phyloP scores from a whole-genome alignment of 1,140 invertebrate genomes.

The Watersipora subatra region DNA sequence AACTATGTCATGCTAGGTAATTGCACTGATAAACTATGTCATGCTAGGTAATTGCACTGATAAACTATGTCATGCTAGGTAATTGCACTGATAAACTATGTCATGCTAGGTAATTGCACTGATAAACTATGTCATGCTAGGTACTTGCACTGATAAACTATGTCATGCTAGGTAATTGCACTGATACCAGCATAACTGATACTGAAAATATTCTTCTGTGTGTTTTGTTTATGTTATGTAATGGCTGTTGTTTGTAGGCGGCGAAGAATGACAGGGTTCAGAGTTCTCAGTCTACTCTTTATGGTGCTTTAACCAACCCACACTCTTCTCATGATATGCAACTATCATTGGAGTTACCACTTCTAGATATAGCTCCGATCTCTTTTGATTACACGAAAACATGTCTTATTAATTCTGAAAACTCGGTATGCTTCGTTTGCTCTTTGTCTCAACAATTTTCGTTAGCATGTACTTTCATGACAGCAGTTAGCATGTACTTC shows the following conservation, averaged over 20 bases:
- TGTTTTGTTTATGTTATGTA: background rate
- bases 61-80: too few species aligned
- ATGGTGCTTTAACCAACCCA: background rate
- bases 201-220: background rate
- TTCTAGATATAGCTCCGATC: too few species aligned
- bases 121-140: too few species aligned
- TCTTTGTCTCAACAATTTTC: background rate
- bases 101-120: too few species aligned
- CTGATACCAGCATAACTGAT: background rate
- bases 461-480: background rate
- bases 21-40: too few species aligned
- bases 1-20: too few species aligned
- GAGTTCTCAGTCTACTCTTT: background rate
- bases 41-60: too few species aligned
- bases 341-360: background rate
- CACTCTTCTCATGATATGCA: background rate
- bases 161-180: background rate
- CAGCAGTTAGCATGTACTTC: too few species aligned
- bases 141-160: background rate
- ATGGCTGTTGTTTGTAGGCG: background rate
- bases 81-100: too few species aligned
- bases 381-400: too few species aligned
- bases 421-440: background rate
- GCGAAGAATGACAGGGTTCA: background rate
- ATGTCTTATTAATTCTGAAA: background rate